A percentile compares a stretch with the other conserved stretches of the same genome.
phyloP scores from a whole-genome alignment of 2,113 vertebrate species.

The Ceratotherium simum region DNA sequence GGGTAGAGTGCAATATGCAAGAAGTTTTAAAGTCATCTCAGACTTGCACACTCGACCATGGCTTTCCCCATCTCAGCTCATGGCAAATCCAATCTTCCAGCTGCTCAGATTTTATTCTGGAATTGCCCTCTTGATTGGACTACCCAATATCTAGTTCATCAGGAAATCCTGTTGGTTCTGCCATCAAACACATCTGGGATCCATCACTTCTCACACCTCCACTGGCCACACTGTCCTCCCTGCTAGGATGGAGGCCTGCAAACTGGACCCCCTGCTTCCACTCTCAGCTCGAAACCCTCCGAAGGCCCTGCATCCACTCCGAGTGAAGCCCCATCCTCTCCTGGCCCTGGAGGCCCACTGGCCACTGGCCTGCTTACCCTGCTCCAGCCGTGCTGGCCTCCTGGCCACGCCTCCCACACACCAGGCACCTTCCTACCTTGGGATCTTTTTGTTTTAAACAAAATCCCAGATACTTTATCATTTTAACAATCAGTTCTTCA shows the following conservation, averaged over 20 bases:
- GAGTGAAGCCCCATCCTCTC: neutral
- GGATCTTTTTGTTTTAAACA: neutral
- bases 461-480: neutral
- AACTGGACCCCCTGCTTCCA: neutral
- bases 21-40: neutral
- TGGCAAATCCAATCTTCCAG: neutral
- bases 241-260: neutral
- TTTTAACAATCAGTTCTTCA: constrained; percentile 44
- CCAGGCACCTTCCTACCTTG: neutral
- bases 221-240: neutral
- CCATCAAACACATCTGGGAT: neutral
- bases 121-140: neutral
- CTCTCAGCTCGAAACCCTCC: neutral
- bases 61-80: neutral
- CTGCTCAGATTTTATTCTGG: neutral
- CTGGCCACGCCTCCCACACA: neutral
- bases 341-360: neutral
- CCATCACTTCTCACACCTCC: neutral
- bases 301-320: neutral
- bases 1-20: neutral
- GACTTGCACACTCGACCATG: neutral
- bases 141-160: neutral
- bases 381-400: neutral
- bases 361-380: neutral
- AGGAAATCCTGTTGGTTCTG: neutral